These are phyloP conservation scores for Hemicordylus capensis DNA, from an alignment of 2,113 vertebrate genomes.

Conservation along the genomic window DNA sequence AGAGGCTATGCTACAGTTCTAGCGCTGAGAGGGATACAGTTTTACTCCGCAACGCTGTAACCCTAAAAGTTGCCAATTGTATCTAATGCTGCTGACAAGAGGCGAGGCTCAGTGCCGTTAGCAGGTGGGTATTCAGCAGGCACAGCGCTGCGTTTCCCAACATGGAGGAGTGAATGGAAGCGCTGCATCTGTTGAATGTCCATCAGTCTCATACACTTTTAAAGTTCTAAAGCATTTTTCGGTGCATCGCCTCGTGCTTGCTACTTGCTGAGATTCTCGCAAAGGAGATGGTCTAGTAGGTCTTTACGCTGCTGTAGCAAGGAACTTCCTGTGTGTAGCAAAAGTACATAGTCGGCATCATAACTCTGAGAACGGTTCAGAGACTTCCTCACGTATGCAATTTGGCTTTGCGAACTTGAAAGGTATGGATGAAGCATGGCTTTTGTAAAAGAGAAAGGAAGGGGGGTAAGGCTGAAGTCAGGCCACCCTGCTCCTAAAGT, in stretches of 20 bases:
- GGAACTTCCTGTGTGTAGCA: not conserved
- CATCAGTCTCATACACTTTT: not conserved
- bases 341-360: not conserved
- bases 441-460: too few species aligned
- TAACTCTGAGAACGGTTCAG: too few species aligned
- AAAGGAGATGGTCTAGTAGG: not conserved
- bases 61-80: not conserved
- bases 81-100: not conserved
- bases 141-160: too few species aligned
- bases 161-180: not conserved
- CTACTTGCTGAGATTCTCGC: not conserved
- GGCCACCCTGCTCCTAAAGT: too few species aligned
- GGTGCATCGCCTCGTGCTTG: not conserved
- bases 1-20: not conserved
- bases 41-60: not conserved
- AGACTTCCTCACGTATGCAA: too few species aligned
- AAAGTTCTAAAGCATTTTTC: not conserved
- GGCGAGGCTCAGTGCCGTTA: too few species aligned
- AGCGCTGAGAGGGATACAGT: not conserved
- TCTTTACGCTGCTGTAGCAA: not conserved
- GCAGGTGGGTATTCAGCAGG: too few species aligned
- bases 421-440: too few species aligned
- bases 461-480: not conserved
- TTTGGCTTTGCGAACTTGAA: not conserved
- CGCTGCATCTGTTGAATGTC: accelerated